Evolutionary conservation across 1,140 invertebrate genomes (phyloP).

Genomic region (Tetramorium simillimum): DNA sequence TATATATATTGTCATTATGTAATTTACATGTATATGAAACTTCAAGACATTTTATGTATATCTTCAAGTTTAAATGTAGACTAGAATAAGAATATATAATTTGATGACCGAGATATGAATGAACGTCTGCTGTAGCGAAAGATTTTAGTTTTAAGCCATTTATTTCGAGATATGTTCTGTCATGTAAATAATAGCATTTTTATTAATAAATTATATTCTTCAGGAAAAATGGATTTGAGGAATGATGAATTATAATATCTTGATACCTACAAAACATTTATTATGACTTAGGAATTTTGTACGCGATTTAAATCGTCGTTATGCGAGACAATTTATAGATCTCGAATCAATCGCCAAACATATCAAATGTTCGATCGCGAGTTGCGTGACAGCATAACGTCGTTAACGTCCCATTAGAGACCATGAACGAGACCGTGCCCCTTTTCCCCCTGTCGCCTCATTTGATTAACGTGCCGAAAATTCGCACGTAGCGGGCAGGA

Average conservation of each 20-base stretch:
- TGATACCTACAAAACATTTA: not conserved
- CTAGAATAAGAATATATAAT: no score
- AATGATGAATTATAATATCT: not conserved
- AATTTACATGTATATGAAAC: no score
- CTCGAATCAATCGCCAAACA: not conserved
- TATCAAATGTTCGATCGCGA: not conserved
- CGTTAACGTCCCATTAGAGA: conserved; percentile 1
- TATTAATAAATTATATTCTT: no score
- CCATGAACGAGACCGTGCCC: not conserved
- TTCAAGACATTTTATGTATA: no score
- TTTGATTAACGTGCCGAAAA: conserved; percentile 20
- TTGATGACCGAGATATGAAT: no score
- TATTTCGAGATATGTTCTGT: not conserved
- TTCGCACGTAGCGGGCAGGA: conserved; percentile 17
- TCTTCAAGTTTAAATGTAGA: no score
- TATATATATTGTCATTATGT: no score
- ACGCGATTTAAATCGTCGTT: not conserved
- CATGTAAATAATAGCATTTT: not conserved
- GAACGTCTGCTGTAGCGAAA: no score
- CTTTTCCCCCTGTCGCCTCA: not conserved
- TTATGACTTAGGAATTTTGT: not conserved
- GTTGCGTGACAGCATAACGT: not conserved
- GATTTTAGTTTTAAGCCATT: not conserved
- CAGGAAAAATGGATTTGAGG: no score
- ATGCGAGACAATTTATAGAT: not conserved